Conservation (phyloP, 2,113 vertebrate species). For the Ceratotherium simum region DNA sequence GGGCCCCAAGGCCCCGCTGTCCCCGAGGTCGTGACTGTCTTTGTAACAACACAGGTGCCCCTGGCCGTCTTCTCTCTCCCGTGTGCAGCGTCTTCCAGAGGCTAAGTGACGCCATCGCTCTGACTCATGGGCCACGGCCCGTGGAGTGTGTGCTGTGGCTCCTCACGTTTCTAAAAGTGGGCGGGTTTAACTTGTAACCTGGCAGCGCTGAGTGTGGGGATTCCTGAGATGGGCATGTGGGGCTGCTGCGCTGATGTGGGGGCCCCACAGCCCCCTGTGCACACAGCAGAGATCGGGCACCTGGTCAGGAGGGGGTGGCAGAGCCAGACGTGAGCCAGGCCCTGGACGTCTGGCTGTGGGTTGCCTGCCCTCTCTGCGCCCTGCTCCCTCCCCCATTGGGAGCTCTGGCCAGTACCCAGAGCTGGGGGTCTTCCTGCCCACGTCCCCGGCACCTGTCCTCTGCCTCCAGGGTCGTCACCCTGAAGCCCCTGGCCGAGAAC, state of each 20-base stretch:
- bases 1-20: too few species aligned
- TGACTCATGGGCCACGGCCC: accelerated
- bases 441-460: not conserved
- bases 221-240: too few species aligned
- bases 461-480: not conserved
- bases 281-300: not conserved
- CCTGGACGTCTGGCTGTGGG: not conserved
- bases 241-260: accelerated
- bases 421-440: not conserved
- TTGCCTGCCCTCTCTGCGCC: too few species aligned
- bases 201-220: not conserved
- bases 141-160: not conserved
- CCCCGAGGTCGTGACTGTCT: not conserved
- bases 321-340: not conserved
- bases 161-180: not conserved
- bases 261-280: not conserved
- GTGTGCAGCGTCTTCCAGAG: not conserved
- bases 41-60: not conserved
- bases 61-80: too few species aligned
- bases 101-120: not conserved
- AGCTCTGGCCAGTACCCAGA: not conserved
- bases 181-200: accelerated
- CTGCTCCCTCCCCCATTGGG: not conserved
- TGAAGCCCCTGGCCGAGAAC: not conserved
- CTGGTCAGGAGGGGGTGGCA: not conserved